Conservation (phyloP, 2,888 invertebrate species). For the Halictus quadricinctus region DNA sequence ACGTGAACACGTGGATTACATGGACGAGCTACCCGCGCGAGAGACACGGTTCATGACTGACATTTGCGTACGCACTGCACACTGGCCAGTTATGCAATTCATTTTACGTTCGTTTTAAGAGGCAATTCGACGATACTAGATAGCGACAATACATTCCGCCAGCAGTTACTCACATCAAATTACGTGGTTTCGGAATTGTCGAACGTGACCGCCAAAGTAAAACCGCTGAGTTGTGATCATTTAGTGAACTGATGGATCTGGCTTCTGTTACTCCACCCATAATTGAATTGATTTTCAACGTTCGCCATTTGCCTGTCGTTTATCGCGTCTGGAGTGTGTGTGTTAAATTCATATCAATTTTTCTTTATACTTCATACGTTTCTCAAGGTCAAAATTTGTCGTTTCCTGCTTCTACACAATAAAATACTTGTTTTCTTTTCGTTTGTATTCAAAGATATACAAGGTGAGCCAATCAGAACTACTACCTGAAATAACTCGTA, state of each 20-base stretch:
- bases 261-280: not conserved
- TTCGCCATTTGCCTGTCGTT: too few relatives aligned
- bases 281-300: not conserved
- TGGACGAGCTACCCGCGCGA: slow-evolving; percentile 21
- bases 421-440: too few relatives aligned
- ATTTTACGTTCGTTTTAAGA: slow-evolving; percentile 60
- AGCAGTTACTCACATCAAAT: slow-evolving; percentile 7
- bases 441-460: too few relatives aligned
- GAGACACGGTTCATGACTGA: slow-evolving; percentile 36
- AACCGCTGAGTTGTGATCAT: slow-evolving; percentile 29
- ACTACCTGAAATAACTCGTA: too few relatives aligned
- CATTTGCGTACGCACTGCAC: slow-evolving; percentile 20
- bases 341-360: too few relatives aligned
- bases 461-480: too few relatives aligned
- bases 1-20: slow-evolving; percentile 22
- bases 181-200: slow-evolving; percentile 18
- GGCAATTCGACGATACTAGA: slow-evolving; percentile 44
- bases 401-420: too few relatives aligned
- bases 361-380: too few relatives aligned
- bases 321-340: too few relatives aligned
- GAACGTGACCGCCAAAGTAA: not conserved
- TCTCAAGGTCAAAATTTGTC: too few relatives aligned
- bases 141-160: slow-evolving; percentile 40
- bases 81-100: slow-evolving; percentile 60
- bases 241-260: slow-evolving; percentile 22